These are phyloP conservation scores for Desmodus rotundus DNA, from an alignment of 2,113 vertebrate species.

Conservation along the genomic window DNA sequence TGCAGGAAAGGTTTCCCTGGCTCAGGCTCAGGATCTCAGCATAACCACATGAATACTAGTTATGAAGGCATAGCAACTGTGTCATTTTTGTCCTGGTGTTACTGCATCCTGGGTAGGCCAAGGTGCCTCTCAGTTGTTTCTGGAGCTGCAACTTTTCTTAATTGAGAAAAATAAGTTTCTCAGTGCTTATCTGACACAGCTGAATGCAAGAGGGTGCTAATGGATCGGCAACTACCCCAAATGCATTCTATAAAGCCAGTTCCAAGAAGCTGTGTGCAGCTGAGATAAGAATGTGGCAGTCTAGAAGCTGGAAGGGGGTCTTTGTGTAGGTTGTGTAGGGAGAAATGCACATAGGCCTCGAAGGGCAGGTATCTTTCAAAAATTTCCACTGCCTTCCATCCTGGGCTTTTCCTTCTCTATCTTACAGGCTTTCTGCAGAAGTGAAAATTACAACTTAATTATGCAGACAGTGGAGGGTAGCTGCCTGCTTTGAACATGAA, in stretches of 20 bases:
- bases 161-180: constrained; percentile 53
- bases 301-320: constrained; percentile 26
- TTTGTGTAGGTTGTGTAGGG: constrained; percentile 12
- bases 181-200: constrained; percentile 41
- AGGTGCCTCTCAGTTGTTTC: background rate
- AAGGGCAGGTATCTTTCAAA: constrained; percentile 51
- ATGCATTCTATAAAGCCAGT: constrained; percentile 59
- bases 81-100: background rate
- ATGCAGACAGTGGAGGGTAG: constrained; percentile 29
- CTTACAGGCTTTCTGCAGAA: constrained; percentile 38
- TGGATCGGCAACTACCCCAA: constrained; percentile 44
- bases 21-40: background rate
- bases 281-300: constrained; percentile 66
- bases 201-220: constrained; percentile 57
- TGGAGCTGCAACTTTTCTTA: constrained; percentile 21
- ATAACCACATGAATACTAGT: background rate
- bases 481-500: constrained; percentile 1
- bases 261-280: constrained; percentile 61
- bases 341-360: constrained; percentile 62
- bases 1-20: background rate
- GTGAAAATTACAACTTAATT: constrained; percentile 56
- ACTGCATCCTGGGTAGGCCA: background rate
- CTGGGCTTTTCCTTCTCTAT: background rate
- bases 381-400: constrained; percentile 9
- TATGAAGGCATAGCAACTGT: background rate